These are phyloP conservation scores for Brachymystax lenok DNA, from an alignment of 2,797 vertebrate genomes.

Conservation along the genomic window DNA sequence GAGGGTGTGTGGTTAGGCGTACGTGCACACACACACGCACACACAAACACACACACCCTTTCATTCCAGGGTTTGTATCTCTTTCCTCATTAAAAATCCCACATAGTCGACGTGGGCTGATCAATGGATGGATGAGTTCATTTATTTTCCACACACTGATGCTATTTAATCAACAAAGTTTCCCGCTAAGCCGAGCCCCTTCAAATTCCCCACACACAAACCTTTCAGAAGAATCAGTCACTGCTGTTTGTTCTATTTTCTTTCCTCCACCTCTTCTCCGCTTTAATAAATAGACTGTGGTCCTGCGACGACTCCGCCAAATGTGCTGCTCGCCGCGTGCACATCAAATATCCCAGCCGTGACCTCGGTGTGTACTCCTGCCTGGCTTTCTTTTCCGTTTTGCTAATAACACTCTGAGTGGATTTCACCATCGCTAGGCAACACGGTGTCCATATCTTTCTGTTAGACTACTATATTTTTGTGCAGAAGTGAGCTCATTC, in stretches of 20 bases:
- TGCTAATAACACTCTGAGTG: slow-evolving; percentile 17
- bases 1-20: neutral
- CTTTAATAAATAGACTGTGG: slow-evolving; percentile 42
- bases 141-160: slow-evolving; percentile 35
- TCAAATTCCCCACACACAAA: slow-evolving; percentile 23
- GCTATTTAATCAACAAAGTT: slow-evolving; percentile 41
- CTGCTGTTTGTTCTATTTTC: slow-evolving; percentile 21
- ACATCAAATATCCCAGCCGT: slow-evolving; percentile 28
- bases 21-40: neutral
- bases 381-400: slow-evolving; percentile 15
- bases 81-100: slow-evolving; percentile 11
- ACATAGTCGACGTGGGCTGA: slow-evolving; percentile 12
- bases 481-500: slow-evolving; percentile 32
- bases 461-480: slow-evolving; percentile 26
- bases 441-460: slow-evolving; percentile 23
- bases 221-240: slow-evolving; percentile 32
- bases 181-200: slow-evolving; percentile 25
- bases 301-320: slow-evolving; percentile 28
- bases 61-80: slow-evolving; percentile 17
- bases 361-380: slow-evolving; percentile 15
- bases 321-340: slow-evolving; percentile 22
- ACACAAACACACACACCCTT: neutral
- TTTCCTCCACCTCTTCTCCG: slow-evolving; percentile 9
- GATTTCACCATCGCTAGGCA: slow-evolving; percentile 30
- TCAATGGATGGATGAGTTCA: slow-evolving; percentile 32